Percentiles rank a stretch among this genome's conserved stretches.
phyloP scores from a whole-genome alignment of 2,888 invertebrate genomes.

The Pherbina coryleti region DNA sequence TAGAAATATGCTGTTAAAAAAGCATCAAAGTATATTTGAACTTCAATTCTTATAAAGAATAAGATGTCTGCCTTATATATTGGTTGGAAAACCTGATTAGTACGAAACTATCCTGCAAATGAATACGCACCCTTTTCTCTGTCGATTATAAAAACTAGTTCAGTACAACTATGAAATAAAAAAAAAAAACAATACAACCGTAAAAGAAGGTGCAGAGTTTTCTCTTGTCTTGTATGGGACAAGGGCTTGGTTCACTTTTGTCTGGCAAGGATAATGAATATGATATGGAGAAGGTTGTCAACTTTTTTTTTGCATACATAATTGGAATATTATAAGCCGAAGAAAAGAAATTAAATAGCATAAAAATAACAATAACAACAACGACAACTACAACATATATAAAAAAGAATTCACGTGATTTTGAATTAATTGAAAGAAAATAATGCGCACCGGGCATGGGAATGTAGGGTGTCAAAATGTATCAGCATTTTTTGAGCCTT shows the following conservation, averaged over 20 bases:
- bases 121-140: not conserved
- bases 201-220: no score
- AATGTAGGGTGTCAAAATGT: not conserved
- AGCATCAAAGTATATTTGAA: no score
- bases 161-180: no score
- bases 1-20: no score
- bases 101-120: not conserved
- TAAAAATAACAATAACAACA: not conserved
- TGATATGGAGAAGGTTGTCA: not conserved
- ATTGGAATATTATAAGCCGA: conserved; percentile 8
- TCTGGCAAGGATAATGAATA: conserved; percentile 3
- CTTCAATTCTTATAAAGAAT: no score
- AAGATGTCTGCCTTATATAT: no score
- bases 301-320: conserved; percentile 19
- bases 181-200: no score
- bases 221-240: no score
- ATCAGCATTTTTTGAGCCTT: not conserved
- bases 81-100: not conserved
- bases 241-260: conserved; percentile 2
- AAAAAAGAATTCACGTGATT: not conserved
- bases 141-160: not conserved
- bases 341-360: not conserved
- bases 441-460: conserved; percentile 9
- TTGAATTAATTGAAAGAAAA: conserved; percentile 30
- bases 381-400: not conserved